Evolutionary conservation across 2,888 invertebrate species (phyloP).

Genomic region (Acleris sparsana): DNA sequence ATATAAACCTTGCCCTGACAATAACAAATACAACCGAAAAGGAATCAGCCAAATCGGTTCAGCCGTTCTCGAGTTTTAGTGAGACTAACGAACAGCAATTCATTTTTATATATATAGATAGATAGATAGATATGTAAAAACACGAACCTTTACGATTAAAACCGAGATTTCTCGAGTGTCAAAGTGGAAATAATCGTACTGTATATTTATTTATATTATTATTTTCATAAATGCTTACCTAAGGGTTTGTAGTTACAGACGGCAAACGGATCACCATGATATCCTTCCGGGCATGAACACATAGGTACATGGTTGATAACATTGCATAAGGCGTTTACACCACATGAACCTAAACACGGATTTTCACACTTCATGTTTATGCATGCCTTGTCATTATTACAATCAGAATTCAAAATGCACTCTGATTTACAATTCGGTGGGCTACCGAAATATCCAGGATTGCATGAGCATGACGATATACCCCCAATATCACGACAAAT

Average conservation of each 20-base stretch:
- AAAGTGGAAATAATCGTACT: too few relatives aligned
- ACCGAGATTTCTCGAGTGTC: too few relatives aligned
- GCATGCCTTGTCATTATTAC: constrained; percentile 88
- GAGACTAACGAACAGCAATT: too few relatives aligned
- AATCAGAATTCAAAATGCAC: constrained; percentile 89
- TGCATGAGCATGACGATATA: constrained; percentile 87
- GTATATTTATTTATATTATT: too few relatives aligned
- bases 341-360: constrained; percentile 91
- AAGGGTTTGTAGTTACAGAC: constrained; percentile 84
- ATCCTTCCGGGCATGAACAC: constrained; percentile 86
- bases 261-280: constrained; percentile 90
- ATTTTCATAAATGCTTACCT: constrained; percentile 53
- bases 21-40: too few relatives aligned
- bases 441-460: constrained; percentile 85
- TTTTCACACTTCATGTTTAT: constrained; percentile 90
- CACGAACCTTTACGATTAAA: too few relatives aligned
- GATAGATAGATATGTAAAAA: too few relatives aligned
- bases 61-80: too few relatives aligned
- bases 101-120: too few relatives aligned
- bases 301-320: constrained; percentile 90
- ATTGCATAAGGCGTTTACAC: constrained; percentile 87
- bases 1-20: too few relatives aligned
- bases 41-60: too few relatives aligned
- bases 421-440: constrained; percentile 90
- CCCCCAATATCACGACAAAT: constrained; percentile 82